Evolutionary conservation across 2,797 vertebrate genomes (phyloP).

Genomic region (Tympanoctomys barrerae): DNA sequence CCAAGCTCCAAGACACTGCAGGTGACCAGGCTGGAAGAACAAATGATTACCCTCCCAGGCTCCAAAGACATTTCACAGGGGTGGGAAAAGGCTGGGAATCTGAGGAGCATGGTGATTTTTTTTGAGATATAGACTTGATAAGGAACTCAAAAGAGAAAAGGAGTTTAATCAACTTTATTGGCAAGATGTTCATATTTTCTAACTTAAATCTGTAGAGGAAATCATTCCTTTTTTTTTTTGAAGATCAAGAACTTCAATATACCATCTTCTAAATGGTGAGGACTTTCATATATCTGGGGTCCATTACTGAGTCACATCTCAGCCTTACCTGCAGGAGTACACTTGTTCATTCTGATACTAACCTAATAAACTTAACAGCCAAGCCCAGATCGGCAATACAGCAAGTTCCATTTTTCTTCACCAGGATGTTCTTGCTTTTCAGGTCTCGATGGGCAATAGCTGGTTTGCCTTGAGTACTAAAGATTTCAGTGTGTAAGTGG

Average conservation of each 20-base stretch:
- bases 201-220: not conserved
- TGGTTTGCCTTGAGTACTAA: slow-evolving; percentile 98
- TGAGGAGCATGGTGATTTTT: not conserved
- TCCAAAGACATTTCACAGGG: not conserved
- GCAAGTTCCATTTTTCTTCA: slow-evolving; percentile 97
- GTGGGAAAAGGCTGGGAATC: not conserved
- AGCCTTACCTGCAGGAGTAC: not conserved
- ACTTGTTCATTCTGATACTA: slow-evolving; percentile 72
- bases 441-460: slow-evolving; percentile 98
- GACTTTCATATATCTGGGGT: not conserved
- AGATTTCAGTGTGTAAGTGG: slow-evolving; percentile 98
- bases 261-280: not conserved
- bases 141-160: slow-evolving; percentile 10
- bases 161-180: not conserved
- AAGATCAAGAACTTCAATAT: slow-evolving; percentile 22
- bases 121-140: not conserved
- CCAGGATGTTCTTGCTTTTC: slow-evolving; percentile 98
- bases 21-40: not conserved
- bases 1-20: not conserved
- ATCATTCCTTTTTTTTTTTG: slow-evolving; percentile 27
- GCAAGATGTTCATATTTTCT: slow-evolving; percentile 25
- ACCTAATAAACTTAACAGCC: slow-evolving; percentile 98
- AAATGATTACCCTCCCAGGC: not conserved
- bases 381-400: slow-evolving; percentile 98
- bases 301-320: not conserved